Evolutionary conservation across 2,797 vertebrate species (phyloP).

Genomic region (Microctenopoma lineatum): DNA sequence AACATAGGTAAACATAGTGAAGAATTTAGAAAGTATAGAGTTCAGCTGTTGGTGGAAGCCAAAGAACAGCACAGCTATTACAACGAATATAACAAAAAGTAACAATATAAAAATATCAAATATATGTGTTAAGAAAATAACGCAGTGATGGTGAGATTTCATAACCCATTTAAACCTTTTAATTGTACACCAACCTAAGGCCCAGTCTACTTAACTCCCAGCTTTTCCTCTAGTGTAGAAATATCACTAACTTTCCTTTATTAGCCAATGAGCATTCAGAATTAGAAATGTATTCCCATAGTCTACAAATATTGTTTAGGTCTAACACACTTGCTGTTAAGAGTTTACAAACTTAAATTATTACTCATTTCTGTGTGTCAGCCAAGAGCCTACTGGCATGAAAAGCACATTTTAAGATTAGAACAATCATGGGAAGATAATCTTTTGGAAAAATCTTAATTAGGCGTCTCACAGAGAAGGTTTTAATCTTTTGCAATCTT

Average conservation of each 20-base stretch:
- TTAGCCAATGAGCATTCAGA: not conserved
- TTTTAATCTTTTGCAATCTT: slow-evolving; percentile 65
- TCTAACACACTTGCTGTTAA: not conserved
- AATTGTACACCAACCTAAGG: no score
- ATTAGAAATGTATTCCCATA: not conserved
- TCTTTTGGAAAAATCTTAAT: slow-evolving; percentile 59
- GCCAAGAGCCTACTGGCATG: slow-evolving; percentile 21
- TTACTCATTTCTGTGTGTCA: slow-evolving; percentile 24
- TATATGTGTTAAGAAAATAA: no score
- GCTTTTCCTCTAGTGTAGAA: not conserved
- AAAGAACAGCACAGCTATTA: no score
- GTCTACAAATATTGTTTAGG: not conserved
- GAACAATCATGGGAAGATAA: slow-evolving; percentile 56
- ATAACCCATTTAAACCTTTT: not conserved
- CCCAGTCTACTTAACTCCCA: not conserved
- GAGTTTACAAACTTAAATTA: slow-evolving; percentile 13
- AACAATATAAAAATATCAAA: no score
- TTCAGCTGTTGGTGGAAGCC: not conserved
- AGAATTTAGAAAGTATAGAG: no score
- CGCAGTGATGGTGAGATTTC: no score
- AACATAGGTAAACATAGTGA: no score
- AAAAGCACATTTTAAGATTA: slow-evolving; percentile 48
- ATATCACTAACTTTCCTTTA: not conserved
- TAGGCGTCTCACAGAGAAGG: slow-evolving; percentile 51
- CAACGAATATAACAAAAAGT: no score